These are phyloP conservation scores for Phoenicopterus ruber DNA, from an alignment of 2,113 vertebrate species.

Conservation along the genomic window DNA sequence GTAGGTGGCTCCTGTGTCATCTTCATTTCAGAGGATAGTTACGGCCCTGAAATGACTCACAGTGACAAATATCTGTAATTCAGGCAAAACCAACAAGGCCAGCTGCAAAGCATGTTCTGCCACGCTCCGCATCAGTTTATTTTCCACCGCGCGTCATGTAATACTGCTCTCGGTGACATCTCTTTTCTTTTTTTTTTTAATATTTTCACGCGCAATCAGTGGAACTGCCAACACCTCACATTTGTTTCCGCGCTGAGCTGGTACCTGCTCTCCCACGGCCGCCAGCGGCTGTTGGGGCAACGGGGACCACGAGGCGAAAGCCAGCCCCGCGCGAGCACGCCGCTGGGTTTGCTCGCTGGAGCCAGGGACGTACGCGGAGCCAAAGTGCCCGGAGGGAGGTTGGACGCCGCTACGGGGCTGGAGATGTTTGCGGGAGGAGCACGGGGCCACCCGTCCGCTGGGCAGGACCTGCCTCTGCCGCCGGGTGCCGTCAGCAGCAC, in stretches of 20 bases:
- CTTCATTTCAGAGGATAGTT: neutral
- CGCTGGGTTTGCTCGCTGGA: neutral
- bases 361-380: neutral
- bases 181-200: neutral
- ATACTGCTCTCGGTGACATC: neutral
- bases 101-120: neutral
- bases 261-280: neutral
- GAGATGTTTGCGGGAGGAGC: neutral
- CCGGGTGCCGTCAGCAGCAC: neutral
- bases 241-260: neutral
- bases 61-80: neutral
- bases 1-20: neutral
- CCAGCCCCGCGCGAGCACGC: accelerated
- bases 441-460: accelerated
- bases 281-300: neutral
- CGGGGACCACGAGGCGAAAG: neutral
- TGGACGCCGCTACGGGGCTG: neutral
- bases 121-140: neutral
- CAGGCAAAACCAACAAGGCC: neutral
- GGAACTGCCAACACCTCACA: neutral
- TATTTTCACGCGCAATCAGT: accelerated
- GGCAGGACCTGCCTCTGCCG: neutral
- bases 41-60: neutral
- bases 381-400: accelerated
- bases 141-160: neutral